A percentile compares a stretch with the other conserved stretches of the same genome.
Evolutionary conservation across 92 coral and sea anemone genomes (phyloP).

Genomic region (Zoanthus sociatus): DNA sequence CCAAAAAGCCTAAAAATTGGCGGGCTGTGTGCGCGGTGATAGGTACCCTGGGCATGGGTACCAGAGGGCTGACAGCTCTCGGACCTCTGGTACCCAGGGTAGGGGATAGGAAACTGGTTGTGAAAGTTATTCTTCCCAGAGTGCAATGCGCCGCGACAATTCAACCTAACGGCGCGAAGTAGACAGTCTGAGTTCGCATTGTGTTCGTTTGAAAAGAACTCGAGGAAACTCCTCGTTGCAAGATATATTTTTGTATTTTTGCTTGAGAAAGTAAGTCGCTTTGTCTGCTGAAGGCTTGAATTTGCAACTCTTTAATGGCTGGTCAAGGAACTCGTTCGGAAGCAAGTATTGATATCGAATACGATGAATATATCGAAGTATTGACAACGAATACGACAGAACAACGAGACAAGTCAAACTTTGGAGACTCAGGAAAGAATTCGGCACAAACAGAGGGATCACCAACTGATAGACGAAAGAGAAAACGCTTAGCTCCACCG

Average conservation of each 20-base stretch:
- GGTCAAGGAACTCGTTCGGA: conserved; percentile 83
- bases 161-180: conserved; percentile 47
- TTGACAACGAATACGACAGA: conserved; percentile 74
- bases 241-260: neutral
- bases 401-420: conserved; percentile 49
- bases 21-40: too few species aligned
- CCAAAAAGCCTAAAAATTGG: too few species aligned
- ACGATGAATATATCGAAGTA: conserved; percentile 57
- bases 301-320: conserved; percentile 51
- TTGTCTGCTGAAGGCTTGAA: neutral
- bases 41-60: too few species aligned
- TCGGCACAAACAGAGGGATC: conserved; percentile 56
- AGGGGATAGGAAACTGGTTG: conserved; percentile 5
- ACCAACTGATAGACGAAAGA: conserved; percentile 72
- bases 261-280: neutral
- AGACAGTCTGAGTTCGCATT: neutral
- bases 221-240: neutral
- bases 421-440: conserved; percentile 55
- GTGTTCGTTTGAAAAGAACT: conserved; percentile 4
- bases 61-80: too few species aligned
- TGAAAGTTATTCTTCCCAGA: conserved; percentile 10
- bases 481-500: conserved; percentile 85
- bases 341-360: conserved; percentile 77
- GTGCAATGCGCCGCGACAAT: conserved; percentile 27
- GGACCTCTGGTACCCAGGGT: neutral